Conservation (phyloP, 23 tunicate species). For the Clavelina lepadiformis region DNA sequence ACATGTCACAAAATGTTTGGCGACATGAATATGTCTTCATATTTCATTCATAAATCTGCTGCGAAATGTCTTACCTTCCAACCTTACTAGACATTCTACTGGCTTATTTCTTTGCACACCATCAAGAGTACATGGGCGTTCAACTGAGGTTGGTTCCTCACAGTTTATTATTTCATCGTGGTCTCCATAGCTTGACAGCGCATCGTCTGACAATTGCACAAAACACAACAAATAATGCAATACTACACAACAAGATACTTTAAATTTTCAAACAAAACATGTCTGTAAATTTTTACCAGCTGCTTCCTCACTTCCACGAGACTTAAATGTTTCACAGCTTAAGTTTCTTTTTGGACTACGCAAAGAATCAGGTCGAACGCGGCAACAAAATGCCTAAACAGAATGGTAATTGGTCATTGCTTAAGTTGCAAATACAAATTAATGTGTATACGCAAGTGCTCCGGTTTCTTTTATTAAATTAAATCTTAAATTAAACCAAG, state of each 20-base stretch:
- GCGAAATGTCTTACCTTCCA: too few relatives aligned
- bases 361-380: constrained; percentile 47
- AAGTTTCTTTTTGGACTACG: constrained; percentile 23
- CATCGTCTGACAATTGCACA: constrained; percentile 9
- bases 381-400: constrained; percentile 96
- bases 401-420: too few relatives aligned
- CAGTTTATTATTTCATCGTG: constrained; percentile 5
- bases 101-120: too few relatives aligned
- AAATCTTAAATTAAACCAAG: too few relatives aligned
- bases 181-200: constrained; percentile 21
- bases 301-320: constrained; percentile 19
- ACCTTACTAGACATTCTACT: too few relatives aligned
- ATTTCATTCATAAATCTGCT: too few relatives aligned
- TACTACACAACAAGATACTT: neutral
- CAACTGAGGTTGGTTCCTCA: constrained; percentile 4
- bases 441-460: too few relatives aligned
- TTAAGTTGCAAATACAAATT: too few relatives aligned
- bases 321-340: constrained; percentile 61
- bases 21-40: too few relatives aligned
- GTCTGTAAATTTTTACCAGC: neutral
- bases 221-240: neutral
- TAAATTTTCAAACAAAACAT: neutral
- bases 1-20: too few relatives aligned
- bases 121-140: neutral
- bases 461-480: too few relatives aligned